Conservation (phyloP, 2,113 vertebrate genomes). For the Erythrocebus patas region DNA sequence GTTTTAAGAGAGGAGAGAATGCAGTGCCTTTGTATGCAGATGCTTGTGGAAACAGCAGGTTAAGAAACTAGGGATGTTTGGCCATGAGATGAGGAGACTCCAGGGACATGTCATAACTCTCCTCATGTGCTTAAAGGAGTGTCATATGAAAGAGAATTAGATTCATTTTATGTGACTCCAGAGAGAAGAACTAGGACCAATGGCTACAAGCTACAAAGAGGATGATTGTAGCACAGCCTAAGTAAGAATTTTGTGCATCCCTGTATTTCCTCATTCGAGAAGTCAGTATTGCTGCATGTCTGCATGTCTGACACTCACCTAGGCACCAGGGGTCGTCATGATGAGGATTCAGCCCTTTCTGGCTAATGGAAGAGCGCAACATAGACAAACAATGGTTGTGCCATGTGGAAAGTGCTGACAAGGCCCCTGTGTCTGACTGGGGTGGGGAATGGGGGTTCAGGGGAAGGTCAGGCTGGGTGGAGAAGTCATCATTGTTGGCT, state of each 20-base stretch:
- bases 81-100: slow-evolving; percentile 28
- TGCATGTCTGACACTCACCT: background rate
- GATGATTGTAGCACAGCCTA: background rate
- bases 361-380: background rate
- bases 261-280: background rate
- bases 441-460: background rate
- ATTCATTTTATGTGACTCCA: slow-evolving; percentile 54
- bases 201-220: background rate
- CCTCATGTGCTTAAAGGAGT: slow-evolving; percentile 41
- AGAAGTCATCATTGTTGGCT: background rate
- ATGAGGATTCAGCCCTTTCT: background rate
- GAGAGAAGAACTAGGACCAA: slow-evolving; percentile 21
- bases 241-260: background rate
- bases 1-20: background rate
- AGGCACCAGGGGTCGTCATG: background rate
- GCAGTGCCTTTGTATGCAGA: background rate
- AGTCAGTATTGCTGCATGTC: background rate
- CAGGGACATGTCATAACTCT: slow-evolving; percentile 32
- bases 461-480: background rate
- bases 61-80: slow-evolving; percentile 9
- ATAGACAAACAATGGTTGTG: background rate
- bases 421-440: background rate
- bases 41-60: background rate
- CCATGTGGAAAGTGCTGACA: background rate
- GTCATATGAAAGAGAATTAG: slow-evolving; percentile 50